Evolutionary conservation across 2,888 invertebrate genomes (phyloP).

Genomic region (Caenorhabditis panamensis): DNA sequence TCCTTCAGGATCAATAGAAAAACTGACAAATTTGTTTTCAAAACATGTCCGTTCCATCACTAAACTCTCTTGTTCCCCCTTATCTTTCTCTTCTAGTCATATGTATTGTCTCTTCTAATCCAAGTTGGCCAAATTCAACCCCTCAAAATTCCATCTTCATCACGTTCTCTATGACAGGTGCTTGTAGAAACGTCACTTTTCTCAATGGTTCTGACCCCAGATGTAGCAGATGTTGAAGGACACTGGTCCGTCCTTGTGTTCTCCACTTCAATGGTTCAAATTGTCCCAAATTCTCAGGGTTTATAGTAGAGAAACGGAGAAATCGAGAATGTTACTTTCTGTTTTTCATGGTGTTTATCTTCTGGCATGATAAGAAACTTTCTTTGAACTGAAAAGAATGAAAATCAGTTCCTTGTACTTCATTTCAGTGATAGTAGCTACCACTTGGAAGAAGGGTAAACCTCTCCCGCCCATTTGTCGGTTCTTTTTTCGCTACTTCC

Average conservation of each 20-base stretch:
- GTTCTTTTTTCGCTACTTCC: not conserved
- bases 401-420: not conserved
- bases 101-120: not conserved
- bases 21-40: not conserved
- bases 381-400: no score
- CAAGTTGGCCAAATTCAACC: conserved; percentile 1
- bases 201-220: not conserved
- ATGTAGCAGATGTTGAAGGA: not conserved
- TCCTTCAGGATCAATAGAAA: no score
- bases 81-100: not conserved
- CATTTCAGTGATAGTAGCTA: no score
- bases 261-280: not conserved
- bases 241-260: not conserved
- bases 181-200: not conserved
- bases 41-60: not conserved
- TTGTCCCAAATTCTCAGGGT: not conserved
- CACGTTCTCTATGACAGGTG: conserved; percentile 1
- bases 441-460: not conserved
- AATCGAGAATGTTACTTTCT: no score
- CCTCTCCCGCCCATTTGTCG: no score
- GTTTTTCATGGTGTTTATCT: no score
- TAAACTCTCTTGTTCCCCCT: not conserved
- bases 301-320: no score
- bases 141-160: not conserved
- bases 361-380: no score